A percentile compares a stretch with the other conserved stretches of the same genome.
Conservation (phyloP, 2,888 invertebrate species). For the Coecobrya sp. region DNA sequence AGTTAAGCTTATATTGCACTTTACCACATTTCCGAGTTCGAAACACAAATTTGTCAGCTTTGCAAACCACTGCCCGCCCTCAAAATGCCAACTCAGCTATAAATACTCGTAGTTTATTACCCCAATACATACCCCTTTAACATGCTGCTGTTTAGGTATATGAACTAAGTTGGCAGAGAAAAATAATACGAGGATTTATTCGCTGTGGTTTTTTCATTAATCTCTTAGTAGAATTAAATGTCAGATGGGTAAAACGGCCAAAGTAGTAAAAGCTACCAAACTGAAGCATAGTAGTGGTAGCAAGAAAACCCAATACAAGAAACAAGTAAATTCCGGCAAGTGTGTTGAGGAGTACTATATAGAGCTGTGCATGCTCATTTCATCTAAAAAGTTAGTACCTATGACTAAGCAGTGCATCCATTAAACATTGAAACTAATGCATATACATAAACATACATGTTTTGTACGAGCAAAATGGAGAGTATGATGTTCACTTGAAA, state of each 20-base stretch:
- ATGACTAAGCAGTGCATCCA: not conserved
- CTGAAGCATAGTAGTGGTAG: not conserved
- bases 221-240: conserved; percentile 70
- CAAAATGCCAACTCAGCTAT: conserved; percentile 67
- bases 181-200: conserved; percentile 72
- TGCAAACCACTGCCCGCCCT: conserved; percentile 55
- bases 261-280: not conserved
- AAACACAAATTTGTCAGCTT: conserved; percentile 54
- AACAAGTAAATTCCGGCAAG: not conserved
- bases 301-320: not conserved
- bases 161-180: conserved; percentile 61
- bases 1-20: conserved; percentile 15
- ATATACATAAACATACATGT: conserved; percentile 3
- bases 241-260: conserved; percentile 54
- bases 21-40: conserved; percentile 48
- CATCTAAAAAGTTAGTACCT: not conserved
- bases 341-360: too few relatives aligned
- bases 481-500: not conserved
- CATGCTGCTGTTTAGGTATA: not conserved
- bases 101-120: conserved; percentile 68
- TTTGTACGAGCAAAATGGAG: not conserved
- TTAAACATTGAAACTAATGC: not conserved
- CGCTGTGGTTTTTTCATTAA: conserved; percentile 73
- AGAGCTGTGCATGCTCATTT: not conserved
- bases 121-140: not conserved